Conservation (phyloP, 2,797 vertebrate genomes). For the Pogoniulus pusillus region DNA sequence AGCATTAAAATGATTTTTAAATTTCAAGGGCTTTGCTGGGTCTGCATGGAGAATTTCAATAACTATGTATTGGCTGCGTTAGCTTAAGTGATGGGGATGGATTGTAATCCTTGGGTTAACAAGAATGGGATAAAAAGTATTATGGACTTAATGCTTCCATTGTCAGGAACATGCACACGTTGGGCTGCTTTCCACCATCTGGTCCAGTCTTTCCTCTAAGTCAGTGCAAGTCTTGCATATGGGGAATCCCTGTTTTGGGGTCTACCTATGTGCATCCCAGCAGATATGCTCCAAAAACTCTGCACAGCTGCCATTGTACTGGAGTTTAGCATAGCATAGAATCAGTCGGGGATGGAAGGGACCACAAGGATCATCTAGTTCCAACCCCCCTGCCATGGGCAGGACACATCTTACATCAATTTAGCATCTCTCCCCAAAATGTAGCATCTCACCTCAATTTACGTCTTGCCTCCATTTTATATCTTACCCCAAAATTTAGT, state of each 20-base stretch:
- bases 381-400: too few relatives aligned
- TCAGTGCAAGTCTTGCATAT: fast-evolving
- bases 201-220: not conserved
- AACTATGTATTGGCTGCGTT: not conserved
- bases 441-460: too few relatives aligned
- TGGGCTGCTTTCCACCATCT: not conserved
- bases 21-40: not conserved
- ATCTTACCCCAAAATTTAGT: too few relatives aligned
- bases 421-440: too few relatives aligned
- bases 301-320: not conserved
- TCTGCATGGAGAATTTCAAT: not conserved
- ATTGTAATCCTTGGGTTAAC: not conserved
- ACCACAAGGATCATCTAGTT: too few relatives aligned
- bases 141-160: not conserved
- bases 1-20: not conserved
- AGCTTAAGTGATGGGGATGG: not conserved
- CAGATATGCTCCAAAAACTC: not conserved
- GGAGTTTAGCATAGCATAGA: too few relatives aligned
- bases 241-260: not conserved
- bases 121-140: not conserved
- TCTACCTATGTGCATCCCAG: not conserved
- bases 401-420: too few relatives aligned
- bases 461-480: too few relatives aligned
- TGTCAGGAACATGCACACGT: fast-evolving
- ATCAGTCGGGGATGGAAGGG: too few relatives aligned